Evolutionary conservation across 2,888 invertebrate species (phyloP), one percentile per base, ranked within the genome.

Genomic region (Dynastes hyllus): DNA sequence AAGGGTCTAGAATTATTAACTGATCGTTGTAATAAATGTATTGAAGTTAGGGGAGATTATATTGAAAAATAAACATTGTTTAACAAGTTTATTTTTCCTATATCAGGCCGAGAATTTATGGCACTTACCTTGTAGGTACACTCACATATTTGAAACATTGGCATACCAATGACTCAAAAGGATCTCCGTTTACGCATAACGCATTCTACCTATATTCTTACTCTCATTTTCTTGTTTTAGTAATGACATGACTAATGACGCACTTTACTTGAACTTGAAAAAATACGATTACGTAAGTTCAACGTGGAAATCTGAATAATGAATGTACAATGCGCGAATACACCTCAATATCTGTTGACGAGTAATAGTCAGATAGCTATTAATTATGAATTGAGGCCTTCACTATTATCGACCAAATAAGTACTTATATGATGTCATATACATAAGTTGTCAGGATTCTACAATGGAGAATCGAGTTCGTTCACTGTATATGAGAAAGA

Each of bases 231-330:
- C 27, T 58, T 55, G 16, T 9, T 16, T 22, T n/a, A 58, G 9
- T 1, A 61, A 61, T 22, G 22, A 22, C 22, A 22, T 22, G 22
- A 22, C 22, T 22, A 22, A 22, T 61, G 22, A 11, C 61, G 61
- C 29, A 11, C 22, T 22, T 61, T n/a, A 29, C n/a, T 32, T 16
- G n/a, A 65, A 58, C 22, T 58, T 58, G 16, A 22, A 58, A 63
- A 63, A 32, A 11, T 6, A 8, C n/a, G 63, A 63, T 32, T 32
- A 11, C 11, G 27, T 32, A 63, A 63, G 32, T 29, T 32, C 32
- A 29, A 29, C 63, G 32, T 63, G 63, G 63, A 63, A 32, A 32
- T 32, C 63, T 63, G 13, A 63, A 63, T 63, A 63, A 63, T 63
- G 29, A 29, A 63, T 63, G 29, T 3, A 37, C 2, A 55, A 22